A percentile compares a stretch with the other conserved stretches of the same genome.
Evolutionary conservation across 2,797 vertebrate genomes (phyloP).

Genomic region (Paramormyrops hopkinsi): DNA sequence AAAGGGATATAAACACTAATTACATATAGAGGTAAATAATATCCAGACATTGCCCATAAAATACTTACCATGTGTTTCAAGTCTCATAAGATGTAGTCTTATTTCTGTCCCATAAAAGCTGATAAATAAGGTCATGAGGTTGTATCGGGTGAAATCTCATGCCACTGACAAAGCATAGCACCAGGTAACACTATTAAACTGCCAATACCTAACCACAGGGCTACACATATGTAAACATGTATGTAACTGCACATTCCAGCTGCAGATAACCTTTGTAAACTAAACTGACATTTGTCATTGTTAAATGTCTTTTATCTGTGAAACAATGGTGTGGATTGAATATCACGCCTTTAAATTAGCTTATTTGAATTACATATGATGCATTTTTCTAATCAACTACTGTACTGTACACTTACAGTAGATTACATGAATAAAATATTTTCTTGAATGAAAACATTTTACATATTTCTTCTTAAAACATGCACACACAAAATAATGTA

Average conservation of each 20-base stretch:
- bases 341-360: not conserved
- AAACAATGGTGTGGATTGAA: not conserved
- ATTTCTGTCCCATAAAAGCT: conserved; percentile 45
- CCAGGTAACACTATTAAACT: not conserved
- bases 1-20: conserved; percentile 36
- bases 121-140: conserved; percentile 43
- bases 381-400: not conserved
- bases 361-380: not conserved
- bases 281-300: not conserved
- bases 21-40: conserved; percentile 31
- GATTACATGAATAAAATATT: conserved; percentile 7
- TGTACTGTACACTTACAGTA: not conserved
- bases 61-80: not conserved
- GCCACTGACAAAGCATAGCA: conserved; percentile 32
- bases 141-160: conserved; percentile 32
- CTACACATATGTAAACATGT: conserved; percentile 17
- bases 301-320: not conserved
- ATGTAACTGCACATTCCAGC: not conserved
- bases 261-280: not conserved
- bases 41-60: conserved; percentile 29
- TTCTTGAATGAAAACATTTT: conserved; percentile 1
- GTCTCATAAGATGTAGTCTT: conserved; percentile 45
- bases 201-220: conserved; percentile 25
- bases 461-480: not conserved
- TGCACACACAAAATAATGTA: not conserved